These are phyloP conservation scores for Oreocharis arfaki DNA, from an alignment of 2,113 vertebrate species.

Conservation along the genomic window DNA sequence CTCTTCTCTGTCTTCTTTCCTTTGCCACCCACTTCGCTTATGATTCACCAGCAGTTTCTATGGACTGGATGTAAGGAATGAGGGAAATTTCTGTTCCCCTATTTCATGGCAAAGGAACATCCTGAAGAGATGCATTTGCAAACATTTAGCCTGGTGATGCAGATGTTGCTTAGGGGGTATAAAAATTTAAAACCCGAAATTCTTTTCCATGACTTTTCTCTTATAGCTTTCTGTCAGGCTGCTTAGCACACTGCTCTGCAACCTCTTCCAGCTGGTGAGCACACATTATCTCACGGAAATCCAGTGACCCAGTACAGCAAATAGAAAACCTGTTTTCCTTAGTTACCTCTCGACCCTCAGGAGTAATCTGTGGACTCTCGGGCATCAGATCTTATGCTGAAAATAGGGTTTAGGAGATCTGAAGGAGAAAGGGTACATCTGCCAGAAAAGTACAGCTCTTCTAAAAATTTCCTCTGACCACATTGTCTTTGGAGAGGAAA, in stretches of 20 bases:
- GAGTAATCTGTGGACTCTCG: neutral
- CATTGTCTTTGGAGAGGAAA: neutral
- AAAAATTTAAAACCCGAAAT: neutral
- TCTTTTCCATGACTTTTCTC: neutral
- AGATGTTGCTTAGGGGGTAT: neutral
- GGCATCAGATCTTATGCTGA: neutral
- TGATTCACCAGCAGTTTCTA: constrained; percentile 31
- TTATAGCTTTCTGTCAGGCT: neutral
- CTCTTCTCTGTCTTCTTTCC: neutral
- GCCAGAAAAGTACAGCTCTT: neutral
- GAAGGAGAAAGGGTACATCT: neutral
- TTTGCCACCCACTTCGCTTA: neutral
- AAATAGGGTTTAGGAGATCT: neutral
- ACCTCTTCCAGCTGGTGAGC: neutral
- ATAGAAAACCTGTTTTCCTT: neutral
- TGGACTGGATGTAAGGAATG: neutral
- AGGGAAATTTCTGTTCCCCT: neutral
- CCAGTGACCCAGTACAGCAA: neutral
- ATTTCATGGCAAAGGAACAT: neutral
- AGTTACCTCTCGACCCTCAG: neutral
- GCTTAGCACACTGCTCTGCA: neutral
- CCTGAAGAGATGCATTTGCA: neutral
- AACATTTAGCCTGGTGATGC: neutral
- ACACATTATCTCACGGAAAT: neutral
- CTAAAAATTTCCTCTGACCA: neutral